These are phyloP conservation scores for Eudasyphora cyanicolor DNA, from an alignment of 2,888 invertebrate genomes.

Conservation along the genomic window DNA sequence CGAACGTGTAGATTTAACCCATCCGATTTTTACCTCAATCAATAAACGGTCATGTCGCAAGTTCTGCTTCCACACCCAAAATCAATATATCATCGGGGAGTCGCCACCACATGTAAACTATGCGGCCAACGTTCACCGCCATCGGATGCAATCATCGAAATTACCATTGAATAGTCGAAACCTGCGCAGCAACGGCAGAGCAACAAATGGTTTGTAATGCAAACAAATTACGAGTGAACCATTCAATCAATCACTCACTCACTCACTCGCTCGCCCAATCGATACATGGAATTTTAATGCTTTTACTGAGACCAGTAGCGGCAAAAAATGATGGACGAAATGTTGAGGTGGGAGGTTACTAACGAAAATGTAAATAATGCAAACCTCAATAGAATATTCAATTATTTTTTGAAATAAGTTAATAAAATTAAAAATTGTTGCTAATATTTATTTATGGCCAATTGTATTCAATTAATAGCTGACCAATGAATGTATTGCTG, in stretches of 20 bases:
- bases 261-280: too few species aligned
- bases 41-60: not conserved
- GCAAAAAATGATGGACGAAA: not conserved
- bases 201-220: conserved; percentile 18
- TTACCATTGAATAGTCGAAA: not conserved
- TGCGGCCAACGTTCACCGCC: not conserved
- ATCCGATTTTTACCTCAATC: conserved; percentile 1
- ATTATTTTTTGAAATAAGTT: too few species aligned
- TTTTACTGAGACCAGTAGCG: not conserved
- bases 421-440: too few species aligned
- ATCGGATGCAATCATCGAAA: conserved; percentile 3
- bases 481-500: too few species aligned
- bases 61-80: not conserved
- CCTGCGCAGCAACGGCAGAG: not conserved
- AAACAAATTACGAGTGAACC: conserved; percentile 8
- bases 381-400: too few species aligned
- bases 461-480: too few species aligned
- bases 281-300: not conserved
- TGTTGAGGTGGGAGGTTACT: too few species aligned
- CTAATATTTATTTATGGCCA: too few species aligned
- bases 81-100: conserved; percentile 3
- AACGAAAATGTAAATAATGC: too few species aligned
- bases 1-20: not conserved
- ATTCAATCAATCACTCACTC: not conserved
- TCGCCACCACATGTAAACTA: not conserved